phyloP scores from a whole-genome alignment of 2,113 vertebrate genomes.

The Mus spicilegus region DNA sequence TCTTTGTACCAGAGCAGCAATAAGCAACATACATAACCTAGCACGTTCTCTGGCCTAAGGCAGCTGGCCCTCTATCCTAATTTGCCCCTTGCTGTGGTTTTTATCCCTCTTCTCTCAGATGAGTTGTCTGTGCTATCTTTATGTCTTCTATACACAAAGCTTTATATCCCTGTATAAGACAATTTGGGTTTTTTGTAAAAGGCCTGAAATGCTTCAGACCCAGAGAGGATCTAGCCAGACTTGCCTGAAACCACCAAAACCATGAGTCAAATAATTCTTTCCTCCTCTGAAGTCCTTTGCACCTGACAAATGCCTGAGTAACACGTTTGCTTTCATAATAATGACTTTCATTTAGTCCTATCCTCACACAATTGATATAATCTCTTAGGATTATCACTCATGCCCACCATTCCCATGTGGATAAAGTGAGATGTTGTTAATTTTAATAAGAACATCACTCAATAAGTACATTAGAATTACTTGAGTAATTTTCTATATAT shows the following conservation, averaged over 20 bases:
- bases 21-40: neutral
- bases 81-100: neutral
- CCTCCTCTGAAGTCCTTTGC: neutral
- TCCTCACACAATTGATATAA: neutral
- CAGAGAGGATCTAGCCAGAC: neutral
- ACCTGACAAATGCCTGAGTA: neutral
- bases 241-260: neutral
- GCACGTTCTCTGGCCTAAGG: neutral
- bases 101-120: neutral
- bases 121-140: neutral
- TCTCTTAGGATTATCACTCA: neutral
- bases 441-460: neutral
- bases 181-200: neutral
- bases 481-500: neutral
- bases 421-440: neutral
- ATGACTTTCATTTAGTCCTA: neutral
- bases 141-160: neutral
- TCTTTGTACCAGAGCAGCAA: neutral
- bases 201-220: neutral
- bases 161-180: neutral
- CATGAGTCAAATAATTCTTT: neutral
- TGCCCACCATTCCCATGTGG: neutral
- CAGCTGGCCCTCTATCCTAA: neutral
- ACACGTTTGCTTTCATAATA: neutral
- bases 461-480: neutral